Percentiles rank a stretch among this genome's conserved stretches.
Conservation (phyloP, 2,888 invertebrate genomes). For the Perizoma affinitatum region DNA sequence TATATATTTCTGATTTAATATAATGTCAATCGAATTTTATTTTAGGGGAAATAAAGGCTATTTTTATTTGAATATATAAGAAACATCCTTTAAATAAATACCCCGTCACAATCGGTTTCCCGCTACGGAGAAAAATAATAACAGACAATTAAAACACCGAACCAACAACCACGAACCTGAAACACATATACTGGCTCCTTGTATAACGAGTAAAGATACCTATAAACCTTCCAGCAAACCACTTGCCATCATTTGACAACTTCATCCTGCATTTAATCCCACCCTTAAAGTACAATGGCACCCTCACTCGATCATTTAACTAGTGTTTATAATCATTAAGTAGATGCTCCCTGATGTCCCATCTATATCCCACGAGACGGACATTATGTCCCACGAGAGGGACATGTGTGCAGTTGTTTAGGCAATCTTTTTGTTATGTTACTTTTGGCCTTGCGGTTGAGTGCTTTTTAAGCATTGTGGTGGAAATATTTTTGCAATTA, state of each 20-base stretch:
- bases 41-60: no score
- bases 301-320: conserved; percentile 74
- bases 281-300: conserved; percentile 13
- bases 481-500: conserved; percentile 24
- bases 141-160: no score
- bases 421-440: conserved; percentile 28
- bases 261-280: conserved; percentile 13
- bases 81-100: no score
- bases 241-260: neutral
- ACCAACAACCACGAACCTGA: no score
- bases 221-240: neutral
- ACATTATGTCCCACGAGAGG: conserved; percentile 40
- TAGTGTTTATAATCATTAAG: conserved; percentile 78
- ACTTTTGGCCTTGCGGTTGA: conserved; percentile 29
- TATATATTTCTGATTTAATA: no score
- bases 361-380: conserved; percentile 45
- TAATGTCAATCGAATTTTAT: no score
- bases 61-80: no score
- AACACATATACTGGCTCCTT: no score
- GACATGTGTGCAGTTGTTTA: conserved; percentile 25
- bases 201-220: no score
- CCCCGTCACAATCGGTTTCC: no score
- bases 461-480: conserved; percentile 24
- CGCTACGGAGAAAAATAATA: no score
- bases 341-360: conserved; percentile 41